Percentiles rank a stretch among this genome's conserved stretches.
Evolutionary conservation across 2,113 vertebrate species (phyloP).

Genomic region (Mormyrus lacerda): DNA sequence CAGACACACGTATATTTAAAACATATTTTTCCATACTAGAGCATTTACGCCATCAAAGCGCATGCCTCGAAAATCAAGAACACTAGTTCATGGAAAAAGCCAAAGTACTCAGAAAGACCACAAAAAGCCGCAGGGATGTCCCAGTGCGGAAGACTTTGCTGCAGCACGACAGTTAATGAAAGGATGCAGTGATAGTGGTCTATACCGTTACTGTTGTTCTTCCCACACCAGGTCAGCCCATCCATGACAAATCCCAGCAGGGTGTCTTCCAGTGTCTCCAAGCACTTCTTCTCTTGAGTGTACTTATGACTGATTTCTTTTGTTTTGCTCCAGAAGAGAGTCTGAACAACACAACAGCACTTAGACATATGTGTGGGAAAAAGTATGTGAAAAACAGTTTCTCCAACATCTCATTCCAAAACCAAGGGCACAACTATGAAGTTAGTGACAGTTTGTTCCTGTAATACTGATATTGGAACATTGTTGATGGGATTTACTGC

Average conservation of each 20-base stretch:
- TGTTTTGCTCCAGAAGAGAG: conserved; percentile 81
- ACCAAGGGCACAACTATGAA: neutral
- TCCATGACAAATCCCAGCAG: conserved; percentile 69
- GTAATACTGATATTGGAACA: neutral
- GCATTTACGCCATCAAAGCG: neutral
- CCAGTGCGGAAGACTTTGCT: neutral
- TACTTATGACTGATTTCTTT: conserved; percentile 53
- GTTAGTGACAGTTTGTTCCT: neutral
- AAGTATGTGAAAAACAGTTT: neutral
- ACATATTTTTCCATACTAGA: neutral
- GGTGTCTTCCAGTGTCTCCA: conserved; percentile 70
- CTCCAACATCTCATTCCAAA: neutral
- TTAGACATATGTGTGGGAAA: neutral
- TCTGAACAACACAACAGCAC: conserved; percentile 46
- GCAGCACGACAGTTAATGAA: neutral
- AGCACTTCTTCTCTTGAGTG: conserved; percentile 44
- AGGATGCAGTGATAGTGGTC: neutral
- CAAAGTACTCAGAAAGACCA: neutral
- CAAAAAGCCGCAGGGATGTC: neutral
- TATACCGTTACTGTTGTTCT: conserved; percentile 47
- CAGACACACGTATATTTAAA: neutral
- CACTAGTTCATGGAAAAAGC: neutral
- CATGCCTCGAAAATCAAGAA: neutral
- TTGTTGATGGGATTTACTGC: neutral
- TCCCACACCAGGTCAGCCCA: conserved; percentile 73